phyloP scores from a whole-genome alignment of 2,888 invertebrate genomes.

The Mantis religiosa region DNA sequence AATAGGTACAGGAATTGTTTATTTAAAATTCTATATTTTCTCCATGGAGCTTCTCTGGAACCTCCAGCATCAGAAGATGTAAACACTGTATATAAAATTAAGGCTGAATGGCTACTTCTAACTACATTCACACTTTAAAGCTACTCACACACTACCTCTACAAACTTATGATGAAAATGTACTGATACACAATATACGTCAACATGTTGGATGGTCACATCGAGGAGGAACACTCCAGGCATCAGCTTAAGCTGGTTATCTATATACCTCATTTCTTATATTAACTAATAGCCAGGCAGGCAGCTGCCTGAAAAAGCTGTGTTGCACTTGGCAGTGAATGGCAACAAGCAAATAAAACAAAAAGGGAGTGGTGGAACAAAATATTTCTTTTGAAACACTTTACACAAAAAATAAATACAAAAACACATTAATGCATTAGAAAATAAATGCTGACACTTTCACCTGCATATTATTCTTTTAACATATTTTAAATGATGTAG shows the following conservation, averaged over 20 bases:
- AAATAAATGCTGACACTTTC: background rate
- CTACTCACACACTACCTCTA: background rate
- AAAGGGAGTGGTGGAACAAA: background rate
- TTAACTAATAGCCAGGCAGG: background rate
- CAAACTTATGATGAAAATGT: background rate
- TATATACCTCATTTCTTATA: background rate
- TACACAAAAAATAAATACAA: background rate
- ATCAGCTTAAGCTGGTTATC: background rate
- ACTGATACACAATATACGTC: background rate
- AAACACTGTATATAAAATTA: background rate
- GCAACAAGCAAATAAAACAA: conserved; percentile 15
- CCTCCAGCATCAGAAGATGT: background rate
- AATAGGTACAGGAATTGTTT: background rate
- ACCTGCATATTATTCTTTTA: conserved; percentile 1
- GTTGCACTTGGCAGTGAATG: conserved; percentile 20
- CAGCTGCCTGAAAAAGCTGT: conserved; percentile 9
- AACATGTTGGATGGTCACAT: conserved; percentile 24
- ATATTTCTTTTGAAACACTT: background rate
- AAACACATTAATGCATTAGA: background rate
- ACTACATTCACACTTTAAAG: background rate
- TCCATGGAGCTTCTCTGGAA: background rate
- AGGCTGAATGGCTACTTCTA: background rate
- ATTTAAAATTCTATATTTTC: background rate
- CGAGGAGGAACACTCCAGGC: conserved; percentile 8
- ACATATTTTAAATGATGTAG: background rate